A percentile compares a stretch with the other conserved stretches of the same genome.
phyloP scores from a whole-genome alignment of 2,888 invertebrate species.

The Cynaeus angustus region DNA sequence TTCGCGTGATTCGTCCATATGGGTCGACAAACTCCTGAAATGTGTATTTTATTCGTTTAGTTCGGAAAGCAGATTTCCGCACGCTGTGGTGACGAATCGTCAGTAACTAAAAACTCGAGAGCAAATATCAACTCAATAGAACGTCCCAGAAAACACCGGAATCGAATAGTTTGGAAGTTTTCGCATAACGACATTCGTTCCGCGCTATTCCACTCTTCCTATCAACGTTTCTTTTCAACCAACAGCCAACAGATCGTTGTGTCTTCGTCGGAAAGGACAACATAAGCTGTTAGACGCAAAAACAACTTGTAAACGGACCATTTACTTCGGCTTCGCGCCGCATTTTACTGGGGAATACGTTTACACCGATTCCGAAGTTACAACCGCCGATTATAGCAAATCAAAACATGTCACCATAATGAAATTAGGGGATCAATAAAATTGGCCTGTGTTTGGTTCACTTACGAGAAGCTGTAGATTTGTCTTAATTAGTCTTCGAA shows the following conservation, averaged over 20 bases:
- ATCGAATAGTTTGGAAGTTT: slow-evolving; percentile 63
- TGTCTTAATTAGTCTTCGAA: no score
- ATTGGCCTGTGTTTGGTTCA: no score
- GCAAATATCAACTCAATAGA: slow-evolving; percentile 57
- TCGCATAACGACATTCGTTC: slow-evolving; percentile 62
- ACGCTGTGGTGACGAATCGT: slow-evolving; percentile 35
- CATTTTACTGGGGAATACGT: slow-evolving; percentile 52
- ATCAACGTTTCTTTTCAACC: slow-evolving; percentile 49
- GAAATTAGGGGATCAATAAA: no score
- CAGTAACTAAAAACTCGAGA: slow-evolving; percentile 56
- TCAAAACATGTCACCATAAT: no score
- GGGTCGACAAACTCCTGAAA: neutral
- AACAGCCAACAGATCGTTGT: slow-evolving; percentile 51
- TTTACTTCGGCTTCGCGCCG: slow-evolving; percentile 61
- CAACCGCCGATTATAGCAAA: neutral
- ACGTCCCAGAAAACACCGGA: slow-evolving; percentile 57
- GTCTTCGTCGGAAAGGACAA: slow-evolving; percentile 57
- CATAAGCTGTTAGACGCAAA: slow-evolving; percentile 62
- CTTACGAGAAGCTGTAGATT: no score
- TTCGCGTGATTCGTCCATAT: slow-evolving; percentile 16
- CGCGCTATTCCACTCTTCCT: slow-evolving; percentile 51
- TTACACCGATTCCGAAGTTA: slow-evolving; percentile 39
- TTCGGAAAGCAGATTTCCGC: slow-evolving; percentile 42
- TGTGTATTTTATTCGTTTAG: slow-evolving; percentile 36
- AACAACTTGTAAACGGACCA: slow-evolving; percentile 65